Conservation (phyloP, 2,113 vertebrate genomes). For the Halcyon senegalensis region DNA sequence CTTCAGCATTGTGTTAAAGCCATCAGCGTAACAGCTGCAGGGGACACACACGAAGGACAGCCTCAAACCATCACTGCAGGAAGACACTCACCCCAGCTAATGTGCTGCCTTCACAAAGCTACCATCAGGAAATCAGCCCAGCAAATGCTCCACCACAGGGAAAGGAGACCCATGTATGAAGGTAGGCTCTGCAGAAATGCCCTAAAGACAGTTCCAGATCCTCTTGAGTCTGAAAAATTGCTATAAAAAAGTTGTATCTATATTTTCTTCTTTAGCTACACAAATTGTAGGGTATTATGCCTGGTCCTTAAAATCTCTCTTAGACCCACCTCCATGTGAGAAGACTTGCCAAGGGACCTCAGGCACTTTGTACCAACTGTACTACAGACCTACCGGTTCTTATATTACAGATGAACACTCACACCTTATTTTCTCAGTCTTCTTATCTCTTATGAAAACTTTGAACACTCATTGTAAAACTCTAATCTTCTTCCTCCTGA, state of each 20-base stretch:
- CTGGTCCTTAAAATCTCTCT: not conserved
- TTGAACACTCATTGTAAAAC: not conserved
- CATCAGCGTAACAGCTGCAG: not conserved
- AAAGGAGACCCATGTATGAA: not conserved
- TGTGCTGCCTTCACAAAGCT: not conserved
- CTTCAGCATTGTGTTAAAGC: not conserved
- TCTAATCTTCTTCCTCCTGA: not conserved
- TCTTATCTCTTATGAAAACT: not conserved
- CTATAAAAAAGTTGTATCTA: not conserved
- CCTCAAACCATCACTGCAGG: not conserved
- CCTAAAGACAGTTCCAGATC: not conserved
- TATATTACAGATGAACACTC: not conserved
- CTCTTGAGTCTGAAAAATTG: not conserved
- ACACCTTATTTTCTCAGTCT: not conserved
- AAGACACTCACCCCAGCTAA: not conserved
- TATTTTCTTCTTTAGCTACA: not conserved
- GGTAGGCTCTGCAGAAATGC: not conserved
- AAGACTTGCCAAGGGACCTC: not conserved
- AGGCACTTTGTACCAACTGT: not conserved
- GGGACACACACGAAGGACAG: not conserved
- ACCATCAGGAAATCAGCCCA: not conserved
- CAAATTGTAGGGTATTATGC: not conserved
- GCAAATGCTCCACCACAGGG: accelerated
- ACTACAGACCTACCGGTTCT: not conserved
- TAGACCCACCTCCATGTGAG: not conserved